phyloP scores from a whole-genome alignment of 2,888 invertebrate genomes.

The Eupithecia subumbrata region DNA sequence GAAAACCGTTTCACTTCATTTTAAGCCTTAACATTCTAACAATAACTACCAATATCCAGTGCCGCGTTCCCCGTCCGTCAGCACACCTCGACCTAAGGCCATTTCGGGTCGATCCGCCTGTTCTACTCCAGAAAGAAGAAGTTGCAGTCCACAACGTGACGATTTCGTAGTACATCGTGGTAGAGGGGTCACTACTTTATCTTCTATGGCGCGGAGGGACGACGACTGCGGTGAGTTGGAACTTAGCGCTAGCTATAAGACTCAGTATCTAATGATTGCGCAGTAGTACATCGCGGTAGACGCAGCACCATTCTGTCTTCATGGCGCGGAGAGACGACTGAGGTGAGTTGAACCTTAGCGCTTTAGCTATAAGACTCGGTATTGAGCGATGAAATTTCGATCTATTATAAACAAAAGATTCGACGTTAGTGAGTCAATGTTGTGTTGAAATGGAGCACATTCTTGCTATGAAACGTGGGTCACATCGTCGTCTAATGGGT shows the following conservation, averaged over 20 bases:
- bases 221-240: constrained; percentile 35
- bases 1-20: not conserved
- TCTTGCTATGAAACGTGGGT: not conserved
- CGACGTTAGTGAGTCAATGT: not conserved
- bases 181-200: constrained; percentile 90
- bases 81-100: constrained; percentile 56
- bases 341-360: constrained; percentile 59
- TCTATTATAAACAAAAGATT: too few species aligned
- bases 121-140: constrained; percentile 74
- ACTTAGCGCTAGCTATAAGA: constrained; percentile 71
- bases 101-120: constrained; percentile 65
- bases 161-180: constrained; percentile 93
- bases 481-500: not conserved
- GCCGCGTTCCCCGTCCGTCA: constrained; percentile 79
- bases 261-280: too few species aligned
- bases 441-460: not conserved
- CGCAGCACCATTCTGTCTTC: constrained; percentile 90
- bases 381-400: constrained; percentile 46
- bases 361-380: constrained; percentile 72
- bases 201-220: constrained; percentile 77
- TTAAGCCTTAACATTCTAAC: constrained; percentile 17
- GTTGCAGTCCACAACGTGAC: constrained; percentile 82
- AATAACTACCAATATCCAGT: constrained; percentile 60
- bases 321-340: constrained; percentile 64
- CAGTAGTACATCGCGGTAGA: constrained; percentile 91